Percentiles rank a stretch among this genome's conserved stretches.
Evolutionary conservation across 37 sponge, comb jelly and placozoan species (phyloP).

Genomic region (Axinella damicornis): DNA sequence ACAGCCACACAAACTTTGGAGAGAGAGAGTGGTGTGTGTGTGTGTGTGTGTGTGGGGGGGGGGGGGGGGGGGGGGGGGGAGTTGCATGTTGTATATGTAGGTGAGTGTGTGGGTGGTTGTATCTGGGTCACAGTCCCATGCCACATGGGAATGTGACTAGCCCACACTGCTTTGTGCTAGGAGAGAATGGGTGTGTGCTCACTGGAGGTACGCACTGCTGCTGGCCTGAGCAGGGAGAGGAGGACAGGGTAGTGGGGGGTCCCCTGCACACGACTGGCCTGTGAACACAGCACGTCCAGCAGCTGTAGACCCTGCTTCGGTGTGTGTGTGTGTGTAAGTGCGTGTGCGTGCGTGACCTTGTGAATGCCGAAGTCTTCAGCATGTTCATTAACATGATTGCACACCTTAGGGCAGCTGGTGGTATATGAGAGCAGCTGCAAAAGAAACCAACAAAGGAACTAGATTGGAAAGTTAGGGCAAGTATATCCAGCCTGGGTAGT

Average conservation of each 20-base stretch:
- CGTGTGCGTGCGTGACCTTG: not conserved
- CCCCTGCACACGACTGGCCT: conserved; percentile 14
- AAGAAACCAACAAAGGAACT: not conserved
- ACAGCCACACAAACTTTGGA: conserved; percentile 59
- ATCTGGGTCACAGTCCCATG: not conserved
- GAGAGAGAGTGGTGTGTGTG: not conserved
- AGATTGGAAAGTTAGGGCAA: too few relatives aligned
- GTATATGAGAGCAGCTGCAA: not conserved
- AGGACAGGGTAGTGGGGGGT: conserved; percentile 40
- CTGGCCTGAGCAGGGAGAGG: conserved; percentile 40
- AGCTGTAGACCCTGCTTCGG: conserved; percentile 29
- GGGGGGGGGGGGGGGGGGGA: too few relatives aligned
- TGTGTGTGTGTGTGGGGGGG: too few relatives aligned
- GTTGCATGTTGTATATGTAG: not conserved
- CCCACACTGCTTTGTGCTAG: too few relatives aligned
- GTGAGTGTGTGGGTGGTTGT: not conserved
- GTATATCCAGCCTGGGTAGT: too few relatives aligned
- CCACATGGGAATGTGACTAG: not conserved
- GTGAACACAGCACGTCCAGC: conserved; percentile 36
- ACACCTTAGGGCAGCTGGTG: conserved; percentile 8
- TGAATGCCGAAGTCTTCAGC: not conserved
- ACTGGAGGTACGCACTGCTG: conserved; percentile 50
- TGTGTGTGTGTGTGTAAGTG: too few relatives aligned
- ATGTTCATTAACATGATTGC: not conserved
- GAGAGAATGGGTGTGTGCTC: too few relatives aligned